Conservation (phyloP, 1,140 invertebrate genomes). For the Bombus vancouverensis region DNA sequence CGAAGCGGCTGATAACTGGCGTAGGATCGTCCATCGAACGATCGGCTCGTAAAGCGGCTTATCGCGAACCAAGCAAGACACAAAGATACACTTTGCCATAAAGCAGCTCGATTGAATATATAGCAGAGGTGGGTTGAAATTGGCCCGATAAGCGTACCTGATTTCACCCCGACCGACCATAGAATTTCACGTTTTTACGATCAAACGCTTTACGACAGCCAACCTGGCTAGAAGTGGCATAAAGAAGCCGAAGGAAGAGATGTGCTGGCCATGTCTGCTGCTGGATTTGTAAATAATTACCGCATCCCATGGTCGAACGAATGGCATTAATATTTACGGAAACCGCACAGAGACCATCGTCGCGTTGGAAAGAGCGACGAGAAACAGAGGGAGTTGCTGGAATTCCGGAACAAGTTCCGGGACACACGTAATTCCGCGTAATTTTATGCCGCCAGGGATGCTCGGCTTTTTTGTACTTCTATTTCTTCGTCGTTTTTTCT, state of each 20-base stretch:
- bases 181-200: conserved; percentile 33
- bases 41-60: conserved; percentile 36
- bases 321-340: conserved; percentile 37
- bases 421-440: conserved; percentile 44
- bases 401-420: background rate
- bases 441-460: conserved; percentile 30
- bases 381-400: background rate
- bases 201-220: conserved; percentile 28
- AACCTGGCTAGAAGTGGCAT: background rate
- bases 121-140: background rate
- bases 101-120: conserved; percentile 15
- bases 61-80: background rate
- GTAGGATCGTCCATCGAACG: background rate
- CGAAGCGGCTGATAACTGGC: background rate
- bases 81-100: conserved; percentile 17
- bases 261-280: background rate
- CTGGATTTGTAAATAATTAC: conserved; percentile 29
- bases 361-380: background rate
- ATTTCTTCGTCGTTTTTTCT: background rate
- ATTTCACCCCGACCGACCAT: background rate
- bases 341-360: background rate
- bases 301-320: background rate
- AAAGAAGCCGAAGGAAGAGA: no score
- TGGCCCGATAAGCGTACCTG: conserved; percentile 27
- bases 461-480: background rate